Evolutionary conservation across 2,797 vertebrate species (phyloP).

Genomic region (Tolypeutes matacus): DNA sequence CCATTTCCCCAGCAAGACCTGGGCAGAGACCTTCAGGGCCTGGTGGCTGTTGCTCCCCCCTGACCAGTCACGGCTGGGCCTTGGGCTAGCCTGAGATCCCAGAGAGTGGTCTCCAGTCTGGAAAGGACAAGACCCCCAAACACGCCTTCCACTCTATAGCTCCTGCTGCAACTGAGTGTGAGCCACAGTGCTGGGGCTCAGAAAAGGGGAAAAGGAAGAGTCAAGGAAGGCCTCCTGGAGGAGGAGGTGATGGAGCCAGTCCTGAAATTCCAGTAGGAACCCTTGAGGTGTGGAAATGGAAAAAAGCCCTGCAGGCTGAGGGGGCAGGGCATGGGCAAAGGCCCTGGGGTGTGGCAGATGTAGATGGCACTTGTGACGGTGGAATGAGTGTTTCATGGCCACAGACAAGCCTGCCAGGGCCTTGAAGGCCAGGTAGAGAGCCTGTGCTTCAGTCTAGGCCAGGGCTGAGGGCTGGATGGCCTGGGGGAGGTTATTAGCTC

Average conservation of each 20-base stretch:
- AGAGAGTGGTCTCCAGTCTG: neutral
- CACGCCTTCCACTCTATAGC: neutral
- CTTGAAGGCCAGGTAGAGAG: neutral
- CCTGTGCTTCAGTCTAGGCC: neutral
- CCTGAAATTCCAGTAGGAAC: slow-evolving; percentile 19
- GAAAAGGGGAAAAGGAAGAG: neutral
- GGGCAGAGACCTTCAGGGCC: neutral
- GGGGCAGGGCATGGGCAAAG: neutral
- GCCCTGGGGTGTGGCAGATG: neutral
- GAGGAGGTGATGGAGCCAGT: neutral
- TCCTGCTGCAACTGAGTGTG: neutral
- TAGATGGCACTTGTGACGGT: neutral
- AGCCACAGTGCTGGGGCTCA: neutral
- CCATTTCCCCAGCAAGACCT: neutral
- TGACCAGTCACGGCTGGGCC: neutral
- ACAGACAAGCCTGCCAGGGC: neutral
- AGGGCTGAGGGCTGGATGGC: no score
- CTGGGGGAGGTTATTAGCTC: neutral
- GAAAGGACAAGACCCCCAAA: neutral
- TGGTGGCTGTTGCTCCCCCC: neutral
- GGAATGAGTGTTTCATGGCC: neutral
- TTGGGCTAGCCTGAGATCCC: neutral
- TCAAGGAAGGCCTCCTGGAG: slow-evolving; percentile 45
- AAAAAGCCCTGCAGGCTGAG: neutral
- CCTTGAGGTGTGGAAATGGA: neutral